Base-by-base conservation (phyloP, 2,797 vertebrate genomes). In the Sphaeramia orbicularis region DNA sequence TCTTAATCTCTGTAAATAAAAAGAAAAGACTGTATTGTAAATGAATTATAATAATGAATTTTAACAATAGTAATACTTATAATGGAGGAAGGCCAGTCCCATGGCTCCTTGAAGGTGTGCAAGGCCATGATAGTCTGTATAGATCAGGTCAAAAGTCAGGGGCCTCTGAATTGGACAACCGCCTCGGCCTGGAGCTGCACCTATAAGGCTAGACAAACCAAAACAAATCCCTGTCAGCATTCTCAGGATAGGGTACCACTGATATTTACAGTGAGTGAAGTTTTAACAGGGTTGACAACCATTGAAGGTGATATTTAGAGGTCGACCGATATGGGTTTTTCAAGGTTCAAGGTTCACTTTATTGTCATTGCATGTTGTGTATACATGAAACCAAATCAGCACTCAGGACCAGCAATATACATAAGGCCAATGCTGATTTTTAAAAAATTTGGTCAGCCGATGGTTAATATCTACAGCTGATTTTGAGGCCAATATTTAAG, bases 91-190 rank as follows among this genome's bases (percentile, higher is more conserved):
- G 61, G 92, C 90, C 59, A 91, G 67, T 40, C 93, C 93, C 93
- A 94, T 94, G 63, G 88, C 77, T 41, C 85, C 85, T 37, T 90
- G 85, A 37, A 94, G 89, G 50, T 92, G 92, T 63, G 81, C 76
- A 2, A 94, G 87, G 10, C 93, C 92, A 1, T 93, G 90, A 81
- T 93, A 94, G 88, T 94, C 93, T 0, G 91, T 93, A 40, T 93
- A 94, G 77, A 94, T 85, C 49, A 94, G 86, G 88, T 93, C 92
- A 86, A 91, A 94, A 65, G 83, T 84, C 63, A 94, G 72, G 38
- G 92, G 89, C 12, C 71, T 83, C 71, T 88, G 86, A 64, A 93
- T 90, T 11, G 93, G 93, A 82, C 92, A 94, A 66, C 89, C 90
- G 32, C 93, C 93, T 53, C 64, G 74, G 13, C 93, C 93, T 10